Conservation (phyloP, 2,797 vertebrate genomes). For the Champsocephalus esox region DNA sequence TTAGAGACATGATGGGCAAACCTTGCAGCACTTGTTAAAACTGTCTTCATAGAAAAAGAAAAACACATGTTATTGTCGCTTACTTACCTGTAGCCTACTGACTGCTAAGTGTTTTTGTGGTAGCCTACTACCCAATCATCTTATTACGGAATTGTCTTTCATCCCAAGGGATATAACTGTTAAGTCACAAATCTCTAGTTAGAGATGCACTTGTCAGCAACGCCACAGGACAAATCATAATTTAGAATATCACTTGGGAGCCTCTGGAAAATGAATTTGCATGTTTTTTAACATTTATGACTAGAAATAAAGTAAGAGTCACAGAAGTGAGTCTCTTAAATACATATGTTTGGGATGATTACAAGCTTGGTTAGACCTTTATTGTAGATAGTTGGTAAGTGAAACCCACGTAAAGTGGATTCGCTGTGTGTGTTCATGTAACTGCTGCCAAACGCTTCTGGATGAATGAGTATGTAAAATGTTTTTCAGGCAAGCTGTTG, state of each 20-base stretch:
- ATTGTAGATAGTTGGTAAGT: constrained; percentile 61
- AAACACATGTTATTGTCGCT: not conserved
- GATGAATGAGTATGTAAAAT: constrained; percentile 55
- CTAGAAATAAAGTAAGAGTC: constrained; percentile 24
- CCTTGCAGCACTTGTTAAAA: constrained; percentile 6
- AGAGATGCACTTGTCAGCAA: constrained; percentile 17
- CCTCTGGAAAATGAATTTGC: constrained; percentile 24
- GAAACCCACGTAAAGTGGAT: constrained; percentile 42
- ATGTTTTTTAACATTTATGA: constrained; percentile 46
- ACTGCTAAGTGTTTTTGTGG: not conserved
- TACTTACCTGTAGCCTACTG: no score
- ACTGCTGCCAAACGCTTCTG: constrained; percentile 44
- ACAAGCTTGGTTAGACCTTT: constrained; percentile 62
- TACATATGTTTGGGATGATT: constrained; percentile 72
- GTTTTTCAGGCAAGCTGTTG: constrained; percentile 44
- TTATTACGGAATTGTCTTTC: not conserved
- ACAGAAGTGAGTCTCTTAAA: constrained; percentile 37
- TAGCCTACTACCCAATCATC: not conserved
- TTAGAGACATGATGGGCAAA: constrained; percentile 13
- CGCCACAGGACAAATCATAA: constrained; percentile 22
- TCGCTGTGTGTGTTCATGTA: constrained; percentile 37
- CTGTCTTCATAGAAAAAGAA: not conserved
- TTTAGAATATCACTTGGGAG: constrained; percentile 10
- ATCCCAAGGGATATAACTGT: not conserved
- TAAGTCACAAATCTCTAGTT: constrained; percentile 8